phyloP scores from a whole-genome alignment of 2,113 vertebrate genomes.

The Spea multiplicata region DNA sequence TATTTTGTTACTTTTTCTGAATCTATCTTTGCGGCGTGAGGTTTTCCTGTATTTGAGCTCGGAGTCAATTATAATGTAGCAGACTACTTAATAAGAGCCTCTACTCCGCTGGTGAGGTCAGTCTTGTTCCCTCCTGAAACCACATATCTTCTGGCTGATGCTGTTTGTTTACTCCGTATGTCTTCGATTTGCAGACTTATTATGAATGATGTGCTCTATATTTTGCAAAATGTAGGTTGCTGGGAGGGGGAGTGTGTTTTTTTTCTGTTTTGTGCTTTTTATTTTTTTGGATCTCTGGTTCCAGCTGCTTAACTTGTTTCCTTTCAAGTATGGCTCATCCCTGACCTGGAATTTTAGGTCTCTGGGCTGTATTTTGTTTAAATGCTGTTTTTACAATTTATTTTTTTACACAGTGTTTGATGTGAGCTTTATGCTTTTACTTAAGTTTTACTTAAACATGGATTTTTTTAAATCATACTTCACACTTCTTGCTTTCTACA shows the following conservation, averaged over 20 bases:
- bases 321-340: background rate
- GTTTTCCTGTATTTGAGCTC: background rate
- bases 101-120: background rate
- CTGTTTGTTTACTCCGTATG: background rate
- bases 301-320: conserved; percentile 7
- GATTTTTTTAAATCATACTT: no score
- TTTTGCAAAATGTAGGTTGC: conserved; percentile 4
- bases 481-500: no score
- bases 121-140: background rate
- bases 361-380: conserved; percentile 5
- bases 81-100: conserved; percentile 3
- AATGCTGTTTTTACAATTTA: background rate
- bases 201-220: background rate
- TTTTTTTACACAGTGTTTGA: background rate
- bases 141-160: conserved; percentile 5
- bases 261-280: background rate
- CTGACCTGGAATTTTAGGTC: conserved; percentile 17
- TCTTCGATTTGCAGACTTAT: background rate
- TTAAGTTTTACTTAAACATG: background rate
- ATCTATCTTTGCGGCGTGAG: background rate
- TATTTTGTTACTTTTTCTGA: background rate
- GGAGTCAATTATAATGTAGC: conserved; percentile 1
- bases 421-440: conserved; percentile 17
- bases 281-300: background rate
- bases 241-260: background rate